A percentile compares a stretch with the other conserved stretches of the same genome.
Conservation (phyloP, 2,888 invertebrate species). For the Ophion ellenae region DNA sequence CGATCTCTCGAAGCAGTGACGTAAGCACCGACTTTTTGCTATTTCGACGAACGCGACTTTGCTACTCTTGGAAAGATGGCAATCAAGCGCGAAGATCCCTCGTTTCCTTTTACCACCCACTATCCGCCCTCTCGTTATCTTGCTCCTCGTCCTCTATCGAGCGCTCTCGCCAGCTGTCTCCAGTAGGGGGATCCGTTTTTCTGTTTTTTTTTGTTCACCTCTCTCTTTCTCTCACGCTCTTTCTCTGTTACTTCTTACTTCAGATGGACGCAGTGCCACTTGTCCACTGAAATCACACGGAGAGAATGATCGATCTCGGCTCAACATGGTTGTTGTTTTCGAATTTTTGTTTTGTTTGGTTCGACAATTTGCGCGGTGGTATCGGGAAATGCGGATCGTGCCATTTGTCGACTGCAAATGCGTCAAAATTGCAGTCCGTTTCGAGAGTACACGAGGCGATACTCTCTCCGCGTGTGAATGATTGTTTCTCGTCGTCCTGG, state of each 20-base stretch:
- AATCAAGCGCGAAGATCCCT: conserved; percentile 59
- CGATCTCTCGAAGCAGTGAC: conserved; percentile 65
- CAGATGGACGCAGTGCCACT: conserved; percentile 91
- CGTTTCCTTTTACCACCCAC: neutral
- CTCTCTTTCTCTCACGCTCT: conserved; percentile 12
- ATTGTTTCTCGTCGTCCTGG: neutral
- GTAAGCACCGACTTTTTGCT: conserved; percentile 1
- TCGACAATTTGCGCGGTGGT: conserved; percentile 71
- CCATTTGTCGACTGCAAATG: conserved; percentile 84
- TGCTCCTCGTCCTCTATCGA: neutral
- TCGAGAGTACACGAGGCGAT: neutral
- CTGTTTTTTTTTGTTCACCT: conserved; percentile 30
- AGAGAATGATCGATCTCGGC: conserved; percentile 57
- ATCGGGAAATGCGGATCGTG: conserved; percentile 76
- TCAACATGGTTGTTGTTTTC: conserved; percentile 33
- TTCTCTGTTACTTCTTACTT: conserved; percentile 82
- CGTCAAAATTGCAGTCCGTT: neutral
- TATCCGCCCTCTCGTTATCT: neutral
- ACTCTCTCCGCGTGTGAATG: neutral
- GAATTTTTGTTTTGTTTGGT: neutral
- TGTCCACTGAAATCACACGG: conserved; percentile 88
- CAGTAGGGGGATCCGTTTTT: conserved; percentile 20
- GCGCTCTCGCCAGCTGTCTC: neutral
- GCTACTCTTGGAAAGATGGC: conserved; percentile 8
- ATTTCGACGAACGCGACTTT: conserved; percentile 28